A percentile compares a stretch with the other conserved stretches of the same genome.
Conservation (phyloP, 64 coral and sea anemone species). For the Astreopora myriophthalma region DNA sequence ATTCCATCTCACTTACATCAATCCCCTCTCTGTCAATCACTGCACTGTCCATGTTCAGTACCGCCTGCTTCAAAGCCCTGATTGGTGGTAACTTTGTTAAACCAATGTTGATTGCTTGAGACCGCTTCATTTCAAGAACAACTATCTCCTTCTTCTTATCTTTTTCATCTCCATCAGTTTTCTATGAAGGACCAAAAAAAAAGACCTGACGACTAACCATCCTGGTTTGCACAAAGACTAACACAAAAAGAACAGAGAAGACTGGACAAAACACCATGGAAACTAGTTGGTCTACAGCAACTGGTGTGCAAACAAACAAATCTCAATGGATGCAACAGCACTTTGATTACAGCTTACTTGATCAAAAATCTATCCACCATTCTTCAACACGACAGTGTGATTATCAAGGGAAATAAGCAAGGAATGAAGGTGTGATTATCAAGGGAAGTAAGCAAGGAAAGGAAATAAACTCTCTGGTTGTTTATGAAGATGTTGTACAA, state of each 20-base stretch:
- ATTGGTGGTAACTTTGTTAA: constrained; percentile 93
- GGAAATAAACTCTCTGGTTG: too few species aligned
- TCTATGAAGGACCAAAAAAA: constrained; percentile 53
- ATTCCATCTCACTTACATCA: constrained; percentile 66
- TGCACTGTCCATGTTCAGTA: constrained; percentile 84
- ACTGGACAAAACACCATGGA: too few species aligned
- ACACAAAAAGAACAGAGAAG: neutral
- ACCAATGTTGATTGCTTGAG: constrained; percentile 93
- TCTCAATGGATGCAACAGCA: too few species aligned
- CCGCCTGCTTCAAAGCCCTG: constrained; percentile 84
- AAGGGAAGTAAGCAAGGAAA: too few species aligned
- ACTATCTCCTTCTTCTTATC: constrained; percentile 96
- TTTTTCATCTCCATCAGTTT: constrained; percentile 77
- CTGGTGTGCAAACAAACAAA: too few species aligned
- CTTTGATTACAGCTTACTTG: too few species aligned
- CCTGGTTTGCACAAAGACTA: neutral
- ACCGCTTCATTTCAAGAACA: constrained; percentile 92
- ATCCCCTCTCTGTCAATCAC: constrained; percentile 92
- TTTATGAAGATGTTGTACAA: too few species aligned
- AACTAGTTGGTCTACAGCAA: too few species aligned
- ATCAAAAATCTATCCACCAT: too few species aligned
- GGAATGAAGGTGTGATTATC: too few species aligned
- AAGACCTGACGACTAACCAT: neutral
- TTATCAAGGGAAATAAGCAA: too few species aligned
- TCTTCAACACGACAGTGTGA: too few species aligned